Conservation (phyloP, 2,888 invertebrate species). For the Heliconius ethilla region DNA sequence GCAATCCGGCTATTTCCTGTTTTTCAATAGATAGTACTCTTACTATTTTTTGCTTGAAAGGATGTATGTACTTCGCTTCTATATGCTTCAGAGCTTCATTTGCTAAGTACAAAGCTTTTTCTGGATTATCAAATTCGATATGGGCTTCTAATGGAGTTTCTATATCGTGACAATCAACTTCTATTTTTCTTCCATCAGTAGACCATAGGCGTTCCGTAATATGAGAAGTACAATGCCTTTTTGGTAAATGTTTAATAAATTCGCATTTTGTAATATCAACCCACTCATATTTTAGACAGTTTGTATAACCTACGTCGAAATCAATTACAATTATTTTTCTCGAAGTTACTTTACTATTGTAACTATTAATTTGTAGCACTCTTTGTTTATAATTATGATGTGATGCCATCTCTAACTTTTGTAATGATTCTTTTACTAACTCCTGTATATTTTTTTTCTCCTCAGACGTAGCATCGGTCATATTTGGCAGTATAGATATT, state of each 20-base stretch:
- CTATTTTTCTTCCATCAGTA: conserved; percentile 61
- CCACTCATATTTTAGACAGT: conserved; percentile 71
- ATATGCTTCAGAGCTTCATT: conserved; percentile 68
- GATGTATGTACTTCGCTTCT: conserved; percentile 73
- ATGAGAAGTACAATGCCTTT: conserved; percentile 66
- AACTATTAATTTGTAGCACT: conserved; percentile 64
- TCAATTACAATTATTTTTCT: conserved; percentile 68
- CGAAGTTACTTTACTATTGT: conserved; percentile 63
- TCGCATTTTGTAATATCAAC: conserved; percentile 64
- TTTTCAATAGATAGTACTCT: conserved; percentile 71
- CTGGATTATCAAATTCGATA: conserved; percentile 62
- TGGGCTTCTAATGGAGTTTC: conserved; percentile 65
- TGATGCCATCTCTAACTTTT: conserved; percentile 68
- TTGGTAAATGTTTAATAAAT: conserved; percentile 66
- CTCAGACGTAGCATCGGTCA: conserved; percentile 54
- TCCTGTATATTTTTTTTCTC: conserved; percentile 55
- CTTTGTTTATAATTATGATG: conserved; percentile 67
- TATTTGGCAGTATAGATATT: conserved; percentile 44
- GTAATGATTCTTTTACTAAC: conserved; percentile 61
- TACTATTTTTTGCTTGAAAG: conserved; percentile 66
- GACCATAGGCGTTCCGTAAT: conserved; percentile 68
- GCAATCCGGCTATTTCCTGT: conserved; percentile 70
- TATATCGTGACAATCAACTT: conserved; percentile 68
- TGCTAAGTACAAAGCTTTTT: conserved; percentile 62
- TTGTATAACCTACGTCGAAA: conserved; percentile 72